Evolutionary conservation across 2,888 invertebrate genomes (phyloP), one percentile per base, ranked within the genome.

Genomic region (Luffia ferchaultella): DNA sequence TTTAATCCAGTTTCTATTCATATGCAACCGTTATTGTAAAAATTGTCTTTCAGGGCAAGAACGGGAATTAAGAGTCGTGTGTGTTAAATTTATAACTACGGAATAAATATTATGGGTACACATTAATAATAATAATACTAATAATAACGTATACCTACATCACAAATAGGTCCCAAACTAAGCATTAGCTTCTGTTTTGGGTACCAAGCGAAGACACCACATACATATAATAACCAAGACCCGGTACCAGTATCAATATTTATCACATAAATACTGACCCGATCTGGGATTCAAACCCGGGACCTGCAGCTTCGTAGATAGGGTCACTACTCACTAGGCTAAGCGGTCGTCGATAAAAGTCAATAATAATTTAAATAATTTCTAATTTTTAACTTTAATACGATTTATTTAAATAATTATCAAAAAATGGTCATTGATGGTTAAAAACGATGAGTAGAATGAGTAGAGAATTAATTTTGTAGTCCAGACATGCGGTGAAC

Each of bases 1-100:
- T 79, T 68, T 79, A 73, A 74, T 79, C 80, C 80, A 82, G 82
- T 80, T 80, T 76, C 71, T 65, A 78, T 82, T 82, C 78, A 80
- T 73, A 74, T 73, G 68, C 73, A 75, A 77, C 76, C 72, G 30
- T 12, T n/a, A n/a, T n/a, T n/a, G n/a, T n/a, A n/a, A n/a, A n/a
- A n/a, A n/a, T n/a, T n/a, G n/a, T 12, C 12, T 30, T 30, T 30
- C 30, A 30, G 12, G 30, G 12, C 30, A 12, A 30, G 30, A 30
- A 30, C 30, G 30, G 12, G n/a, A n/a, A n/a, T n/a, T n/a, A 30
- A 30, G 30, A 3, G 30, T 30, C 3, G 30, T 12, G 12, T 7
- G 12, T 30, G 30, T 7, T 3, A 30, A 30, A 7, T 3, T 12
- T 30, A 12, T 30, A 30, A 3, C 12, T 30, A 12, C 30, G 30